Percentiles rank a stretch among this genome's conserved stretches.
Conservation (phyloP, 2,113 vertebrate species). For the Taxidea taxus region DNA sequence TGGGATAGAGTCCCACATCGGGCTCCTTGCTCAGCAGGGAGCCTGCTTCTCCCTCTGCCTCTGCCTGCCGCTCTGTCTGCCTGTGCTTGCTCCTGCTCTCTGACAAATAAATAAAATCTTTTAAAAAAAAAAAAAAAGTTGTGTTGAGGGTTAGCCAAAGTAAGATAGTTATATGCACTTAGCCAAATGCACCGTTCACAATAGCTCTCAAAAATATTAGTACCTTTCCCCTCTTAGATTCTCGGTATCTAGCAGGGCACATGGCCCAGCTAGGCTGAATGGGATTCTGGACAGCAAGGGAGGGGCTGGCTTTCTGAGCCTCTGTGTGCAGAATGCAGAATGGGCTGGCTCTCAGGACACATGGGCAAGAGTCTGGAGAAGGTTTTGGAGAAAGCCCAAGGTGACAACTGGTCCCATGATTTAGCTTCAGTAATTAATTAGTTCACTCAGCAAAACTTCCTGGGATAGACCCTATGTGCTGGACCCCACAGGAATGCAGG, state of each 20-base stretch:
- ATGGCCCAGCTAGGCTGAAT: too few species aligned
- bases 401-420: not conserved
- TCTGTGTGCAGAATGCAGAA: not conserved
- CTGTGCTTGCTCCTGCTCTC: too few species aligned
- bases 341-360: not conserved
- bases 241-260: not conserved
- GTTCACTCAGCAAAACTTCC: not conserved
- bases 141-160: too few species aligned
- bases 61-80: too few species aligned
- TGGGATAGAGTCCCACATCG: too few species aligned
- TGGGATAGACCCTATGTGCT: not conserved
- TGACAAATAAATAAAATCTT: too few species aligned
- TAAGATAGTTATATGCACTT: not conserved
- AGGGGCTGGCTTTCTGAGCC: not conserved
- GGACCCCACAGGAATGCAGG: not conserved
- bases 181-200: not conserved
- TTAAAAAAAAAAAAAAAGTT: not conserved
- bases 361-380: not conserved
- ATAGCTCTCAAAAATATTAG: not conserved
- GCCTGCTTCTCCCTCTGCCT: too few species aligned
- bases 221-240: not conserved
- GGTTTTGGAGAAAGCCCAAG: not conserved
- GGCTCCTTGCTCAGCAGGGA: too few species aligned
- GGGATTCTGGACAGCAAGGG: not conserved
- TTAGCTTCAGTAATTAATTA: not conserved